Conservation (phyloP, 2,797 vertebrate genomes). For the Lepilemur ruficaudatus region DNA sequence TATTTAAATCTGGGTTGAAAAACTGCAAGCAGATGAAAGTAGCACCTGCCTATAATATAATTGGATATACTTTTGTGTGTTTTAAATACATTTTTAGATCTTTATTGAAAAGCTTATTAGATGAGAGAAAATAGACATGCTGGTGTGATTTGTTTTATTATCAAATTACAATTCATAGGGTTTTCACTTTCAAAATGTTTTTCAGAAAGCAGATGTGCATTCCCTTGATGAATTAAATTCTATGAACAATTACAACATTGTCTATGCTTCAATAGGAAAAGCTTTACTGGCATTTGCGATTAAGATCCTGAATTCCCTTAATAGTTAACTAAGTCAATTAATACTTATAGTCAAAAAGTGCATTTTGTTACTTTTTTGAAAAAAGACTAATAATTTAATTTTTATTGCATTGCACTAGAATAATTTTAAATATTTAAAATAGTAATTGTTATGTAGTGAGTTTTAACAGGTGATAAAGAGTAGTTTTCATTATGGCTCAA, state of each 20-base stretch:
- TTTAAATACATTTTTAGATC: constrained; percentile 45
- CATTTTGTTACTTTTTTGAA: not conserved
- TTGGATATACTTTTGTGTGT: constrained; percentile 11
- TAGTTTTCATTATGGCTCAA: not conserved
- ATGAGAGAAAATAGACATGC: not conserved
- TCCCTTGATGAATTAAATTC: not conserved
- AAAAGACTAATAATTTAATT: not conserved
- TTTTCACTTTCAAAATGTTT: constrained; percentile 24
- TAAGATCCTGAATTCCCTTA: not conserved
- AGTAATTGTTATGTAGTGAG: not conserved
- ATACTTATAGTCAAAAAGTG: not conserved
- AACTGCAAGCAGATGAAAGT: constrained; percentile 55
- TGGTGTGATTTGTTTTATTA: not conserved
- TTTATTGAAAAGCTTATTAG: not conserved
- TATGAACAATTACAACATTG: not conserved
- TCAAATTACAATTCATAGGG: constrained; percentile 28
- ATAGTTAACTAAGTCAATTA: not conserved
- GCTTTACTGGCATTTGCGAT: not conserved
- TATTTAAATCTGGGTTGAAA: constrained; percentile 64
- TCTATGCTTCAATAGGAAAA: not conserved
- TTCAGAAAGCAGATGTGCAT: constrained; percentile 37
- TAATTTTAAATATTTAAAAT: not conserved
- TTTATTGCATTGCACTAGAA: not conserved
- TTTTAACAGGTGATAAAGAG: not conserved
- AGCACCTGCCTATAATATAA: not conserved